These are phyloP conservation scores for Micropoecilia bifurca DNA, from an alignment of 2,797 vertebrate genomes.

Conservation along the genomic window DNA sequence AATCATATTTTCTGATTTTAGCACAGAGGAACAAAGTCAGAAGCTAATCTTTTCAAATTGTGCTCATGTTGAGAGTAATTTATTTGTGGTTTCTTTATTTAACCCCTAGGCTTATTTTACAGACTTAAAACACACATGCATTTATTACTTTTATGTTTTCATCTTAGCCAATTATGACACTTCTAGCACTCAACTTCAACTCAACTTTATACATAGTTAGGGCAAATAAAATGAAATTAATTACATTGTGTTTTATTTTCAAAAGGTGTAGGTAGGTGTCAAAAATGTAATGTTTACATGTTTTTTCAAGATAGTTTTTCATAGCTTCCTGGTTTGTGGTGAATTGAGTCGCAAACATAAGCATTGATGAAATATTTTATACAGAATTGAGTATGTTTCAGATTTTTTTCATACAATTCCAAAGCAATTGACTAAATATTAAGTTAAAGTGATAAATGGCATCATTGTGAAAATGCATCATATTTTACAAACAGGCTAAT, in stretches of 20 bases:
- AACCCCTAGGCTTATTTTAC: background rate
- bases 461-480: too few relatives aligned
- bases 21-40: background rate
- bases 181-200: background rate
- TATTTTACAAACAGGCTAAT: background rate
- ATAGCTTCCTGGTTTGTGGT: background rate
- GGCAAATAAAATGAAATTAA: background rate
- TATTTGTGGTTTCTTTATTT: background rate
- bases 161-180: background rate
- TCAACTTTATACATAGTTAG: background rate
- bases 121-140: too few relatives aligned
- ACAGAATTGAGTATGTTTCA: background rate
- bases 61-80: background rate
- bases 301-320: background rate
- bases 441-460: too few relatives aligned
- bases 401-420: background rate
- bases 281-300: background rate
- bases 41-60: background rate
- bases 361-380: background rate
- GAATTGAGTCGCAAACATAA: background rate
- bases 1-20: background rate
- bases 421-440: too few relatives aligned
- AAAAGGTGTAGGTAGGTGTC: too few relatives aligned
- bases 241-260: too few relatives aligned
- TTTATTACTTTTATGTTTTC: background rate